Evolutionary conservation across 2,888 invertebrate genomes (phyloP), one percentile per base, ranked within the genome.

Genomic region (Drosophila subquinaria): DNA sequence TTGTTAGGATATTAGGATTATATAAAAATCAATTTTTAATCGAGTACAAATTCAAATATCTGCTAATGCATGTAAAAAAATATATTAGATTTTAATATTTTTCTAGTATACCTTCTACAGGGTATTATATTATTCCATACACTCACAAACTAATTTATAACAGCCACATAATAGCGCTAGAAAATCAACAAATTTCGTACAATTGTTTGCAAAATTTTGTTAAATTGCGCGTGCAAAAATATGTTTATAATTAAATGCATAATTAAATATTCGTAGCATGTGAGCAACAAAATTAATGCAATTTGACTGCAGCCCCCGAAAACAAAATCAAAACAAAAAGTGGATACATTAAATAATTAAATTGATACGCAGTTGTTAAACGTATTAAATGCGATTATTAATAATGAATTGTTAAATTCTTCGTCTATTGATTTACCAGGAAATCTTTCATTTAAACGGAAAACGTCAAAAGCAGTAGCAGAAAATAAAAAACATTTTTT

Each of bases 151-250:
- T 30, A 9, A 50, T 6, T 38, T 11, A 40, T 4, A 13, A 17
- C 10, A 55, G 23, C 17, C 53, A 63, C 11, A 53, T 33, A 30
- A 55, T 10, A 48, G 11, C 56, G 56, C 27, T 40, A 42, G 40
- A 70, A 64, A 76, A 64, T 45, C 35, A 56, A 20, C 40, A 60
- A 60, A 57, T 67, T 60, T 36, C 51, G 47, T 51, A 57, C 43
- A 57, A 62, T 71, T 76, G 51, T 52, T 66, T 17, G 23, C 70
- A 42, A 43, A 69, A 70, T 48, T 56, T 70, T 70, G 79, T 76
- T 79, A 61, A 80, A 79, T 76, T 75, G 76, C 79, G 70, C 76
- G 75, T 76, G 76, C 71, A 70, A 53, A 57, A 59, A 64, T 73
- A 50, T 45, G 57, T 52, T 74, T 56, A 52, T 76, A 69, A 74